Conservation (phyloP, 1,140 invertebrate genomes). For the Ceratoteleas bidentatus region DNA sequence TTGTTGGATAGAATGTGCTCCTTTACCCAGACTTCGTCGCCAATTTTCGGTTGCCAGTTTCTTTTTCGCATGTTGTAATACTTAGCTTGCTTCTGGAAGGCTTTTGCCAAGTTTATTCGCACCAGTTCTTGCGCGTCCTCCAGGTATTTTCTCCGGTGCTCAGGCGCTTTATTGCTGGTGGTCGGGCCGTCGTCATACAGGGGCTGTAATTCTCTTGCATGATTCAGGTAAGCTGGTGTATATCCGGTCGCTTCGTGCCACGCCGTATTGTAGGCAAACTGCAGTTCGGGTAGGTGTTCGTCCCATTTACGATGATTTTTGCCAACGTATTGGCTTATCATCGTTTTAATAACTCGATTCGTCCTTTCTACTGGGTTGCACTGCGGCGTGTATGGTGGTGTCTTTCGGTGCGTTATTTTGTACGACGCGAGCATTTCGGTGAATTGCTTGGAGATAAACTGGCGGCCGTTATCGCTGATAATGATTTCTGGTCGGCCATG, state of each 20-base stretch:
- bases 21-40: conserved; percentile 10
- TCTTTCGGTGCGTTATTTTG: background rate
- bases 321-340: conserved; percentile 60
- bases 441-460: background rate
- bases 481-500: background rate
- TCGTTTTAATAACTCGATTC: background rate
- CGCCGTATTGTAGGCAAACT: conserved; percentile 77
- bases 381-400: background rate
- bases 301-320: conserved; percentile 74
- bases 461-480: background rate
- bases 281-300: conserved; percentile 69
- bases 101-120: background rate
- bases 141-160: conserved; percentile 7
- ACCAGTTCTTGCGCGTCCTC: conserved; percentile 9
- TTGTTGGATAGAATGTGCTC: conserved; percentile 7
- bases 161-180: conserved; percentile 36
- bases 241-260: conserved; percentile 72
- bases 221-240: conserved; percentile 76
- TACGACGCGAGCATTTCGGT: background rate
- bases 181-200: conserved; percentile 8
- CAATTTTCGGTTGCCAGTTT: conserved; percentile 6
- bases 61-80: conserved; percentile 32
- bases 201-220: conserved; percentile 50
- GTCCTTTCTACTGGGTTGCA: background rate
- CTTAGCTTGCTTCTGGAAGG: conserved; percentile 27